A percentile compares a stretch with the other conserved stretches of the same genome.
phyloP scores from a whole-genome alignment of 2,888 invertebrate genomes.

The Lithophane leautieri region DNA sequence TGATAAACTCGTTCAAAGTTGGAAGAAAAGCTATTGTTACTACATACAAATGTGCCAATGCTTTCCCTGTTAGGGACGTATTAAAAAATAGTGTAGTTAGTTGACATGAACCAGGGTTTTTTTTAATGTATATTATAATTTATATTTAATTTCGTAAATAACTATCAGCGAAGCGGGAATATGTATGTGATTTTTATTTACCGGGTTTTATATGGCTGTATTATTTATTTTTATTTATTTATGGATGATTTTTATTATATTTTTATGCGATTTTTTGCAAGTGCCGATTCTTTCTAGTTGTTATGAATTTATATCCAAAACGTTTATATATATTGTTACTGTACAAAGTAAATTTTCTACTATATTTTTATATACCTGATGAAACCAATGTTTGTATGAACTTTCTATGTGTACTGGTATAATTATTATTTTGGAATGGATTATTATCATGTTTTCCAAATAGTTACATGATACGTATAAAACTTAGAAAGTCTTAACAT shows the following conservation, averaged over 20 bases:
- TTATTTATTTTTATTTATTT: conserved; percentile 37
- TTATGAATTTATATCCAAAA: conserved; percentile 35
- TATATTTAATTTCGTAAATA: conserved; percentile 26
- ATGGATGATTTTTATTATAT: conserved; percentile 28
- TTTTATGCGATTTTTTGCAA: conserved; percentile 22
- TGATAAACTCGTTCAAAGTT: not conserved
- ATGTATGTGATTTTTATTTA: conserved; percentile 56
- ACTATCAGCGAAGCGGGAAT: conserved; percentile 33
- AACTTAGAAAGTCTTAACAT: not conserved
- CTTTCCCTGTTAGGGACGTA: conserved; percentile 25
- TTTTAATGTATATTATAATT: conserved; percentile 45
- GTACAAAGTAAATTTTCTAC: conserved; percentile 63
- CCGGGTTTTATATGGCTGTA: conserved; percentile 55
- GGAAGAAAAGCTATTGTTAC: not conserved
- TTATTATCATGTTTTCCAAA: conserved; percentile 3
- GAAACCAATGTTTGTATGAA: conserved; percentile 49
- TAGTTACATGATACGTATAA: not conserved
- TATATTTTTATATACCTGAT: conserved; percentile 60
- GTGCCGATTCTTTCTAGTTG: conserved; percentile 32
- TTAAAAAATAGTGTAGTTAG: conserved; percentile 54
- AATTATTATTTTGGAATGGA: conserved; percentile 8
- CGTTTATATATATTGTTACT: conserved; percentile 51
- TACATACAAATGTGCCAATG: conserved; percentile 4
- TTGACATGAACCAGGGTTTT: conserved; percentile 60
- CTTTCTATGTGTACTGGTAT: conserved; percentile 35